These are phyloP conservation scores for Pseudococcus longispinus DNA, from an alignment of 2,888 invertebrate species.

Conservation along the genomic window DNA sequence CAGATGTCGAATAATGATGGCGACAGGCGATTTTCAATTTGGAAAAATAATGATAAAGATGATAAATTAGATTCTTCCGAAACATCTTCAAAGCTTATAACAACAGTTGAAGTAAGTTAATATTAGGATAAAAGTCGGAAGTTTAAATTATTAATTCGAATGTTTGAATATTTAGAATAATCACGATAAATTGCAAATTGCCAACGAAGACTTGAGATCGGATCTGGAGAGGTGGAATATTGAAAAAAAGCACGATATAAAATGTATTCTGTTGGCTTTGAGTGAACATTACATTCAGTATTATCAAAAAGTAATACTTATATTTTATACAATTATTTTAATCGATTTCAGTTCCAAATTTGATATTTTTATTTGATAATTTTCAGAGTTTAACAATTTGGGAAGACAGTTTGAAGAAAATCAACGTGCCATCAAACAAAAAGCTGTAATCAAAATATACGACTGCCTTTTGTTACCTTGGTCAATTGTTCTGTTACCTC, in stretches of 20 bases:
- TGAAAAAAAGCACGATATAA: constrained; percentile 71
- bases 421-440: constrained; percentile 51
- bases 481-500: constrained; percentile 49
- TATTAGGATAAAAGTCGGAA: too few relatives aligned
- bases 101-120: constrained; percentile 40
- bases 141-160: background rate
- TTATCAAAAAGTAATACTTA: constrained; percentile 67
- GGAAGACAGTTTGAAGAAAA: constrained; percentile 55
- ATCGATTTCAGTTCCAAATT: background rate
- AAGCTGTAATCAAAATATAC: constrained; percentile 42
- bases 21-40: constrained; percentile 56
- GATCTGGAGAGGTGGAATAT: constrained; percentile 74
- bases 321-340: background rate
- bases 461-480: constrained; percentile 36
- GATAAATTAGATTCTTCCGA: constrained; percentile 61
- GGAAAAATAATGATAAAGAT: constrained; percentile 57
- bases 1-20: constrained; percentile 36
- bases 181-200: constrained; percentile 73
- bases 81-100: constrained; percentile 55
- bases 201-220: constrained; percentile 73
- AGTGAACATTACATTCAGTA: constrained; percentile 72
- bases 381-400: constrained; percentile 50
- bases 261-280: constrained; percentile 69
- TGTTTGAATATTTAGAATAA: constrained; percentile 61
- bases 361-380: background rate